Evolutionary conservation across 37 sponge, comb jelly and placozoan genomes (phyloP), one percentile per base, ranked within the genome.

Genomic region (Aphrocallistes beatrix): DNA sequence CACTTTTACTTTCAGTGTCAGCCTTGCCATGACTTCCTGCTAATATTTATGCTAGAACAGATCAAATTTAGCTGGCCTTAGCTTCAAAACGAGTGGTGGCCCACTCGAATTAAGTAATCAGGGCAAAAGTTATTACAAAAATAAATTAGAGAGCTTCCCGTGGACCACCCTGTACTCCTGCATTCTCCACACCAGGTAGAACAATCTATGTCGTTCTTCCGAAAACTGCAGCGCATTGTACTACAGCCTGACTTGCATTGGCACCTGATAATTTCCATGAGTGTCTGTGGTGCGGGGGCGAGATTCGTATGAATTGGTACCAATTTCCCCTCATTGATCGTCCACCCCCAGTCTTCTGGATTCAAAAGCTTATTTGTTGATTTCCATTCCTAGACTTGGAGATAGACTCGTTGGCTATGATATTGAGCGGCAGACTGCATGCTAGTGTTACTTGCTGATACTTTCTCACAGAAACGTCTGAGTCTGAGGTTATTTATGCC

Each of bases 161-260:
- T n/a, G n/a, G n/a, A n/a, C n/a, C n/a, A n/a, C n/a, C n/a, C n/a
- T n/a, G n/a, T n/a, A 81, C 82, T 19, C 36, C 82, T 25, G 82
- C 30, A 81, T 81, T 81, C 82, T 81, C 82, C 82, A 81, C 82
- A 81, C 36, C 36, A n/a, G 17, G 36, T n/a, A n/a, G 82, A 81
- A 81, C 82, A 81, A 81, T 81, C 82, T 32, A 10, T n/a, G 36
- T 19, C 82, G 30, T n/a, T 30, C 36, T 81, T 81, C 36, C 82
- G 30, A 81, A 10, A 81, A 32, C 36, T 32, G 82, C 82, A 81
- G 36, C 82, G 30, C 82, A 81, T 81, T 81, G 82, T 81, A 32
- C 13, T 32, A 30, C 82, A 81, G 23, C 30, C 82, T 81, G 82
- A 21, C 82, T 81, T 81, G 36, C 82, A 81, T 25, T 30, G 30